phyloP scores from a whole-genome alignment of 2,113 vertebrate species.

The Oreochromis spilurus region DNA sequence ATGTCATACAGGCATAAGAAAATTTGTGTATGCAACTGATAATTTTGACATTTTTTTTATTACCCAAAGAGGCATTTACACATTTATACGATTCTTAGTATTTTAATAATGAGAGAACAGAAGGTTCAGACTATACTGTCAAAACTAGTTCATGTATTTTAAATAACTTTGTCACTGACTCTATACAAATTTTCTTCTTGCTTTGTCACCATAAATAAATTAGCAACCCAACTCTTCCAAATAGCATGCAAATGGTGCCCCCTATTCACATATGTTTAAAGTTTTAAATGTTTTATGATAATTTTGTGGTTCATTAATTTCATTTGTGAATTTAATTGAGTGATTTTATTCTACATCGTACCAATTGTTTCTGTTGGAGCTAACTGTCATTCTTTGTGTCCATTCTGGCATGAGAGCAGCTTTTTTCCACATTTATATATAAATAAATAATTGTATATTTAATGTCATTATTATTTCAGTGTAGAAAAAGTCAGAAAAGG shows the following conservation, averaged over 20 bases:
- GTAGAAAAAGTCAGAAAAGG: not conserved
- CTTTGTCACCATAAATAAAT: not conserved
- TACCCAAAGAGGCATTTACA: not conserved
- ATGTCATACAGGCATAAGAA: not conserved
- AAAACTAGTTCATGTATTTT: not conserved
- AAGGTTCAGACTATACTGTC: not conserved
- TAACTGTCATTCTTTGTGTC: not conserved
- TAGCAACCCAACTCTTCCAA: not conserved
- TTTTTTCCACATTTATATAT: not conserved
- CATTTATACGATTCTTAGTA: not conserved
- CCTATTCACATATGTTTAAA: not conserved
- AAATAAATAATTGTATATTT: not conserved
- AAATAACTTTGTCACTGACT: not conserved
- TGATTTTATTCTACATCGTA: not conserved
- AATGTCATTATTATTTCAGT: not conserved
- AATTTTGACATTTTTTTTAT: not conserved
- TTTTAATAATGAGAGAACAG: not conserved
- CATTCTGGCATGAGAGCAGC: not conserved
- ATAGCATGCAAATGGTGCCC: not conserved
- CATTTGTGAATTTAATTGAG: not conserved
- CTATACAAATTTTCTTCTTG: not conserved
- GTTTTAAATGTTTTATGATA: not conserved
- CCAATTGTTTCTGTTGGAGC: not conserved
- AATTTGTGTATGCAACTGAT: not conserved
- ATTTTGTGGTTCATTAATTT: not conserved